Evolutionary conservation across 2,113 vertebrate species (phyloP), one percentile per base, ranked within the genome.

Genomic region (Phalacrocorax brasilianus): DNA sequence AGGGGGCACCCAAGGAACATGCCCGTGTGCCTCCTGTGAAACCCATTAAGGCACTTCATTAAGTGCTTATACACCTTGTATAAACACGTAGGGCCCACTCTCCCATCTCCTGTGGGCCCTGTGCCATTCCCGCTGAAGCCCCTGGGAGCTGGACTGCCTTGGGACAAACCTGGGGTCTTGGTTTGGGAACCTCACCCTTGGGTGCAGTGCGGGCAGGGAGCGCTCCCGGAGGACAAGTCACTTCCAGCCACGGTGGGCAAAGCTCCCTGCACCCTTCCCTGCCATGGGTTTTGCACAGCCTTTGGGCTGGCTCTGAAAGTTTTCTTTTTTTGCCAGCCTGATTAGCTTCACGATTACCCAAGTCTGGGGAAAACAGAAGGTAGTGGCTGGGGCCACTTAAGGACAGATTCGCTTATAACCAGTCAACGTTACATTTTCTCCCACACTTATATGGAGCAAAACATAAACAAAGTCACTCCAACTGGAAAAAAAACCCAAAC

Each of bases 101-200:
- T 4, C 3, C 58, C 0, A 6, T 3, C 30, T 23, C 58, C 58
- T 21, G 14, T 1, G 2, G 35, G 32, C 15, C 5, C 68, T 5
- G 4, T 27, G 76, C 40, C 11, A 2, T 5, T 28, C 24, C 30
- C 5, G 6, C 33, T 53, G 68, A 80, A 76, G 73, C 7, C 49
- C 42, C 18, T 17, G 16, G 83, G 62, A 75, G 44, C 56, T n/a
- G 52, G 50, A 32, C 30, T 33, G 1, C 33, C 35, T 19, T 0
- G 2, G 79, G 28, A 30, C 35, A 13, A 38, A 28, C 13, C 67
- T 4, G 9, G 26, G 8, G 1, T 9, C 81, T 9, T 8, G 42
- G 38, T n/a, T 66, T 1, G 12, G 59, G 27, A 74, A 17, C 19
- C 35, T 61, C 12, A 21, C 32, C 19, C 19, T 9, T 9, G 47